A percentile compares a stretch with the other conserved stretches of the same genome.
Conservation (phyloP, 2,888 invertebrate genomes). For the Chymomyza fuscimana region DNA sequence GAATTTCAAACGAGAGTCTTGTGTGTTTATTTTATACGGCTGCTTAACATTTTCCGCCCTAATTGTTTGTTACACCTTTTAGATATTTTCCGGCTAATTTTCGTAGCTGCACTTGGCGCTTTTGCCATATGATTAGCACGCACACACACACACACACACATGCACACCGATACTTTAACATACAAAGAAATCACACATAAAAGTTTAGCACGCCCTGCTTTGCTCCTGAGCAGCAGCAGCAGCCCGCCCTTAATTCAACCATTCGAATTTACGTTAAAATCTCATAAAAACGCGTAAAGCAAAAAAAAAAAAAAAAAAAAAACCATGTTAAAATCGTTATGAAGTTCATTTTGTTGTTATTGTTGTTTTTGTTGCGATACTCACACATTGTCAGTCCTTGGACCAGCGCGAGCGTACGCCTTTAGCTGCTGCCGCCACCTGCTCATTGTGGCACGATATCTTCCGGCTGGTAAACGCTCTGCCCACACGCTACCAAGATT, state of each 20-base stretch:
- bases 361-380: constrained; percentile 25
- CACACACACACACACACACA: constrained; percentile 19
- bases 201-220: constrained; percentile 50
- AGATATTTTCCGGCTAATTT: constrained; percentile 6
- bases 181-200: constrained; percentile 46
- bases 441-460: neutral
- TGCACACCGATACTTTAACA: constrained; percentile 23
- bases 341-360: constrained; percentile 40
- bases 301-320: constrained; percentile 17
- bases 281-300: constrained; percentile 57
- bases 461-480: neutral
- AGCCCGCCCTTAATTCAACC: constrained; percentile 53
- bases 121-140: constrained; percentile 17
- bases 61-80: constrained; percentile 13
- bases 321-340: constrained; percentile 37
- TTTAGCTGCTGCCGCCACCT: neutral
- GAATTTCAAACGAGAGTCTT: neutral
- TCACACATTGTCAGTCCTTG: constrained; percentile 18
- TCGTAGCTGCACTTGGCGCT: constrained; percentile 20
- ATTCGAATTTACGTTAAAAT: constrained; percentile 60
- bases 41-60: constrained; percentile 17
- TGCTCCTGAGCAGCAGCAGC: constrained; percentile 24
- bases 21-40: neutral
- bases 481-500: constrained; percentile 11
- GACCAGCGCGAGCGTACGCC: neutral